Evolutionary conservation across 2,888 invertebrate genomes (phyloP).

Genomic region (Phalangium opilio): DNA sequence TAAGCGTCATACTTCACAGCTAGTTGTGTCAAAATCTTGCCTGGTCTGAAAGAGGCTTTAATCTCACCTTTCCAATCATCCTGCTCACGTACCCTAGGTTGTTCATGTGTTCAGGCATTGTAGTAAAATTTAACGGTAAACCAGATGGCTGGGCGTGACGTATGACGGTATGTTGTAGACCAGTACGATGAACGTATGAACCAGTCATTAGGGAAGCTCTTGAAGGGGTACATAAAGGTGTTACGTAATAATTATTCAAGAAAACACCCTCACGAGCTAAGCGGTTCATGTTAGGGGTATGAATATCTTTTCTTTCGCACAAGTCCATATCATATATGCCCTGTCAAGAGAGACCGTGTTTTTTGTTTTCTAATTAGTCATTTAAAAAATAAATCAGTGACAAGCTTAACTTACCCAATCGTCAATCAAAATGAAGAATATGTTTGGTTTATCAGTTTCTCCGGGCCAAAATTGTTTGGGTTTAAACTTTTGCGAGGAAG

Average conservation of each 20-base stretch:
- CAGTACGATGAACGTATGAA: conserved; percentile 72
- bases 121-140: conserved; percentile 57
- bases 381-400: no score
- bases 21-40: no score
- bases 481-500: no score
- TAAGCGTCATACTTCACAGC: no score
- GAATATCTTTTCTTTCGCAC: conserved; percentile 73
- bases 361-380: no score
- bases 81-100: conserved; percentile 64
- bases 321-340: conserved; percentile 88
- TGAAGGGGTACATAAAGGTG: conserved; percentile 81
- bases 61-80: conserved; percentile 51
- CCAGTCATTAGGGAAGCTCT: conserved; percentile 78
- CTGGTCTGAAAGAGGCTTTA: no score
- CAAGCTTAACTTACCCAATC: conserved; percentile 74
- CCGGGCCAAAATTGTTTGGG: no score
- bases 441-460: conserved; percentile 46
- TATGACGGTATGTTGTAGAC: conserved; percentile 13
- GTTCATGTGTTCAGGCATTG: conserved; percentile 65
- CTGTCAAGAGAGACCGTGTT: conserved; percentile 28
- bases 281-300: conserved; percentile 80
- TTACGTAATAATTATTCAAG: conserved; percentile 71
- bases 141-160: conserved; percentile 34
- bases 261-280: conserved; percentile 68
- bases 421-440: conserved; percentile 69